phyloP scores from a whole-genome alignment of 2,113 vertebrate species.

The Pao palembangensis region DNA sequence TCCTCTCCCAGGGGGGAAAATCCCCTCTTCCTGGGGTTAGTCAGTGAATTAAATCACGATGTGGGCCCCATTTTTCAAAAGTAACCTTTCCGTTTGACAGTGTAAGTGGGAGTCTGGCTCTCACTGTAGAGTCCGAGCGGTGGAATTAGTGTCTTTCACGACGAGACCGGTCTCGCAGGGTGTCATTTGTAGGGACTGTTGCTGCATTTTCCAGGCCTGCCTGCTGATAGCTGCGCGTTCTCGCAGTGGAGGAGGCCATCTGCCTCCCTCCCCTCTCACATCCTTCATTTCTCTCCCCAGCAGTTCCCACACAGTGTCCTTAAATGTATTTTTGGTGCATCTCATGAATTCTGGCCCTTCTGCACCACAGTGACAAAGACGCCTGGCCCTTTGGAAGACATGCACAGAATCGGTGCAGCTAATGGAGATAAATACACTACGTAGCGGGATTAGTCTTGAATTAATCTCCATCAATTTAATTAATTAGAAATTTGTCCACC shows the following conservation, averaged over 20 bases:
- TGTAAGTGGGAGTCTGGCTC: conserved; percentile 64
- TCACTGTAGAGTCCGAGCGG: conserved; percentile 39
- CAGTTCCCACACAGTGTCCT: conserved; percentile 58
- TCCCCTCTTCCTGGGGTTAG: conserved; percentile 63
- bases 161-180: conserved; percentile 62
- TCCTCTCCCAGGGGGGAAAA: conserved; percentile 40
- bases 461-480: conserved; percentile 60
- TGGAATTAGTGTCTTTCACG: conserved; percentile 58
- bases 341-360: conserved; percentile 50
- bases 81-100: conserved; percentile 75
- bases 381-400: conserved; percentile 26
- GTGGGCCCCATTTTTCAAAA: conserved; percentile 72
- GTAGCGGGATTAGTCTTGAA: conserved; percentile 57
- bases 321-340: conserved; percentile 54
- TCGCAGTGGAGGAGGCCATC: conserved; percentile 63
- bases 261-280: conserved; percentile 54
- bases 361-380: conserved; percentile 23
- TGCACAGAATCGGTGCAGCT: conserved; percentile 30
- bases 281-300: conserved; percentile 49
- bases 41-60: conserved; percentile 71
- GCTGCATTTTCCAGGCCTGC: conserved; percentile 49
- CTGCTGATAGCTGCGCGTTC: conserved; percentile 52
- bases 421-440: conserved; percentile 59
- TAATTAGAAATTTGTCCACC: conserved; percentile 64
- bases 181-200: conserved; percentile 63